Percentiles rank a stretch among this genome's conserved stretches.
Conservation (phyloP, 2,888 invertebrate genomes). For the Acanthosepion lycidas region DNA sequence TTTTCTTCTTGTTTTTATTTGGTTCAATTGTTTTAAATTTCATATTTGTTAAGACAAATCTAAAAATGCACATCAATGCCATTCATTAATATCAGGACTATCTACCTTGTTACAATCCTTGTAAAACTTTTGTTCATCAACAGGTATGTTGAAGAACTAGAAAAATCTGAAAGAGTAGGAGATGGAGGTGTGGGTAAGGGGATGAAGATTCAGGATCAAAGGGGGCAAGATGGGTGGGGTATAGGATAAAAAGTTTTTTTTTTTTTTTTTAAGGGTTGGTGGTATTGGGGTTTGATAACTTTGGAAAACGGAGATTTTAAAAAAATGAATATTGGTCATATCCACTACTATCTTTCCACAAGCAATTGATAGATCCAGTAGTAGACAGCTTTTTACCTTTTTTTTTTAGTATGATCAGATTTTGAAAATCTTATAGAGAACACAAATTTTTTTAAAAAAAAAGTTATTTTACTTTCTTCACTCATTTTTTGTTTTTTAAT, state of each 20-base stretch:
- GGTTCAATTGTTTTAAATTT: not conserved
- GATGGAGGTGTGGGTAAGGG: not conserved
- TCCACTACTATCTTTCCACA: not conserved
- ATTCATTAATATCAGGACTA: not conserved
- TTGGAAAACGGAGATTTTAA: not conserved
- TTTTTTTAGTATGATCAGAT: not conserved
- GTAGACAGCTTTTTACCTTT: not conserved
- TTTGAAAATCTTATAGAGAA: not conserved
- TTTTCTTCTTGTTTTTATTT: constrained; percentile 22
- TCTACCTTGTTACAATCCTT: not conserved
- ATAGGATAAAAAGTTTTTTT: too few species aligned
- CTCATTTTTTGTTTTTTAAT: not conserved
- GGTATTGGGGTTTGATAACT: not conserved
- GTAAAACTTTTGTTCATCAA: not conserved
- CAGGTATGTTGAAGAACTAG: not conserved
- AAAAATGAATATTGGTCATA: not conserved
- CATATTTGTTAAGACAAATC: not conserved
- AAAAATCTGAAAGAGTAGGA: constrained; percentile 33
- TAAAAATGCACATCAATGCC: not conserved
- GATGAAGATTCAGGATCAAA: not conserved
- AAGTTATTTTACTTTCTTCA: not conserved
- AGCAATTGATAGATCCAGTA: not conserved
- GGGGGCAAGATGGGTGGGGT: not conserved
- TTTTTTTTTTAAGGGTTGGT: not conserved
- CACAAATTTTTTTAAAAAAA: not conserved